These are phyloP conservation scores for Dicerorhinus sumatrensis DNA, from an alignment of 2,113 vertebrate species.

Conservation along the genomic window DNA sequence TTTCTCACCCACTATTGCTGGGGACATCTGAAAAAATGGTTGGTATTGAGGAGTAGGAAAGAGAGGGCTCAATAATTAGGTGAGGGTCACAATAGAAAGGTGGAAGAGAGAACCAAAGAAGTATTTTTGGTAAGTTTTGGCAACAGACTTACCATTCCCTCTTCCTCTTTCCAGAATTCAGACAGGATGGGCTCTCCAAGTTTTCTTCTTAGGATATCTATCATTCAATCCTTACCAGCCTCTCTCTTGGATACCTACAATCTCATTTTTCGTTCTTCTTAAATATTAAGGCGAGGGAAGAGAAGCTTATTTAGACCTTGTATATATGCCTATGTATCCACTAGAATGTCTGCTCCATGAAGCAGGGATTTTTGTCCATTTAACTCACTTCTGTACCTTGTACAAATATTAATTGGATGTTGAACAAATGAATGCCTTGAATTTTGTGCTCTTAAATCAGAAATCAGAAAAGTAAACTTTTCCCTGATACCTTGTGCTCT, in stretches of 20 bases:
- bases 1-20: background rate
- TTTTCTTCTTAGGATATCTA: background rate
- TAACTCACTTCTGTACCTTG: background rate
- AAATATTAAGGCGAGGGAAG: background rate
- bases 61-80: background rate
- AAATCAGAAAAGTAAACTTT: background rate
- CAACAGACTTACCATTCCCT: background rate
- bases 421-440: background rate
- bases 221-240: background rate
- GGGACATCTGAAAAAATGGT: background rate
- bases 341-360: background rate
- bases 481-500: background rate
- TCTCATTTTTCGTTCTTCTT: background rate
- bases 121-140: conserved; percentile 10
- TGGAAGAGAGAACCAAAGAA: background rate
- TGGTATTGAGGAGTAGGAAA: background rate
- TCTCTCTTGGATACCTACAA: background rate
- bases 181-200: background rate
- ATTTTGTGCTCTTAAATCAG: background rate
- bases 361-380: background rate
- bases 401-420: background rate
- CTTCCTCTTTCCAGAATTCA: background rate
- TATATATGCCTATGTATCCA: background rate
- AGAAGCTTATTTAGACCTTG: background rate
- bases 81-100: background rate